A percentile compares a stretch with the other conserved stretches of the same genome.
Conservation (phyloP, 53 echinoderm and acorn worm species). For the Pentamera pediparva region DNA sequence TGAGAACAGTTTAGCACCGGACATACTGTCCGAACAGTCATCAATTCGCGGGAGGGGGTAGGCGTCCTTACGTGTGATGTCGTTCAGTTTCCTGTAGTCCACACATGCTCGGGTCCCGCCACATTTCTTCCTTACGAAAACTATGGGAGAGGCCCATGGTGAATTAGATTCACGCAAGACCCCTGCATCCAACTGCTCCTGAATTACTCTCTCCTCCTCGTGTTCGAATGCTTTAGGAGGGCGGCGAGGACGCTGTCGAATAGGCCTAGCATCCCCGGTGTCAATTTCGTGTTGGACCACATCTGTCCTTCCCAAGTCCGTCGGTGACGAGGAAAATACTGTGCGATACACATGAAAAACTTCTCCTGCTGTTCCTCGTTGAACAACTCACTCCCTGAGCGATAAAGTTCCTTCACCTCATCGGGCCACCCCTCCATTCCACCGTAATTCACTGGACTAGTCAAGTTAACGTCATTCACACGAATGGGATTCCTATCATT, state of each 20-base stretch:
- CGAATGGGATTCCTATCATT: neutral
- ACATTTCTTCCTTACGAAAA: conserved; percentile 46
- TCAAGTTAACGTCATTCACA: neutral
- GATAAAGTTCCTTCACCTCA: neutral
- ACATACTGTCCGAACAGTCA: conserved; percentile 47
- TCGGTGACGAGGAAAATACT: conserved; percentile 36
- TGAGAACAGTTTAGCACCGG: conserved; percentile 51
- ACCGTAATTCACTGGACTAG: neutral
- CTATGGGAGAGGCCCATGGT: conserved; percentile 52
- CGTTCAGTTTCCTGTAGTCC: conserved; percentile 56
- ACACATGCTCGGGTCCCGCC: conserved; percentile 42
- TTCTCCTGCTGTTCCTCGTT: neutral
- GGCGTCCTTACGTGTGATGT: conserved; percentile 43
- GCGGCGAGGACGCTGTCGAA: conserved; percentile 39
- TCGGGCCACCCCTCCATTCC: neutral
- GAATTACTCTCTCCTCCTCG: conserved; percentile 43
- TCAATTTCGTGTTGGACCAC: conserved; percentile 48
- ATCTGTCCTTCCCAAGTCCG: conserved; percentile 43
- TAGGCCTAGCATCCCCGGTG: conserved; percentile 43
- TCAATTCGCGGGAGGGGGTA: conserved; percentile 48
- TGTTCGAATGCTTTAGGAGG: conserved; percentile 48
- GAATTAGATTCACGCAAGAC: conserved; percentile 42
- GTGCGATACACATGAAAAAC: neutral
- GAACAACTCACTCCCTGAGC: neutral
- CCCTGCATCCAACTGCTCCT: conserved; percentile 48